Base-by-base conservation (phyloP, 2,113 vertebrate genomes). In the Sitta europaea region DNA sequence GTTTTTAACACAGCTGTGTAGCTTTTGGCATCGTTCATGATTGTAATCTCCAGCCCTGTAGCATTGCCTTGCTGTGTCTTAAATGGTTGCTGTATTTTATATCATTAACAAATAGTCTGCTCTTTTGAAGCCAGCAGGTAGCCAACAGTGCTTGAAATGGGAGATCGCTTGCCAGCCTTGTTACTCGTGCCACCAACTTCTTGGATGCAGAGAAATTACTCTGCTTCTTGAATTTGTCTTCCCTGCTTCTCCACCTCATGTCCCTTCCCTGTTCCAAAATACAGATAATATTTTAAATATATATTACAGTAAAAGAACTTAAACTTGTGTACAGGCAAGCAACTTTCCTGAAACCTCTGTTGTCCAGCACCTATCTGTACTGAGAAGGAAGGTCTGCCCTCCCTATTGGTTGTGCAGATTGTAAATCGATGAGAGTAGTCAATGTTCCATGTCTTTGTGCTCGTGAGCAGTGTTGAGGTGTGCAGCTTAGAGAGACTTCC, bases 151-250 rank as follows among this genome's bases (percentile, higher is more conserved):
- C 90, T 97, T 71, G 88, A 92, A 94, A 80, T 71, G 78, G 80
- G 85, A 94, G 71, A 76, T 93, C 75, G 61, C 71, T 95, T 61
- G 87, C 66, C 90, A 77, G 85, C 92, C 93, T 97, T 93, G 53
- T 87, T 79, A 29, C 61, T 90, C 93, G 87, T 93, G 93, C 92
- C 94, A 77, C 88, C 72, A 92, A 75, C 82, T 95, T 95, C 92
- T 90, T 80, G 65, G 75, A 88, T 83, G 79, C 18, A 4, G 92
- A 94, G 93, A 90, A 66, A 27, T 74, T 28, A 77, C 57, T 95
- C 94, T 96, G 75, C 76, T 95, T 96, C 90, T 96, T 86, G 62
- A 93, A 79, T 79, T 83, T 86, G 78, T 86, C 93, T 95, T 95
- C 75, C 75, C 79, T 83, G 88, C 92, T 95, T 86, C 61, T 93